Evolutionary conservation across 2,888 invertebrate genomes (phyloP), one percentile per base, ranked within the genome.

Genomic region (Amorpha juglandis): DNA sequence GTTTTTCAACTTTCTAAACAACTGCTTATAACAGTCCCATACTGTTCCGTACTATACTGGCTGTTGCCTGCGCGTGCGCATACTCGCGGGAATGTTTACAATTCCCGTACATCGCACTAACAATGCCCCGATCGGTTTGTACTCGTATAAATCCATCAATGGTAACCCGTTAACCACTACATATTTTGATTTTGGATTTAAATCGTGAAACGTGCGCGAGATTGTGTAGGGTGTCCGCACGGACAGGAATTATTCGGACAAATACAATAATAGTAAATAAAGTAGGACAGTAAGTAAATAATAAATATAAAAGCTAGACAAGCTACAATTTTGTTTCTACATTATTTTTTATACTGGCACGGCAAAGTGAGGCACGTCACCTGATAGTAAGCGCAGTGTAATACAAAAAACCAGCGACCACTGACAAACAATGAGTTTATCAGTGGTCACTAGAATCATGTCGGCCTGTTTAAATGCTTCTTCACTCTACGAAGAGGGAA

Each of bases 141-240:
- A 45, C 45, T 75, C 79, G 72, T 76, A 90, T 92, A 92, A 92
- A 92, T 92, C 92, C 82, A 73, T 92, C 92, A 83, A 69, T 84
- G 75, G 75, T 69, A 69, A 69, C 65, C 73, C 78, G 87, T 90
- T 87, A 89, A 89, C 83, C 90, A 91, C 87, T 91, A 87, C 87
- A 90, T 90, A 89, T 88, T 87, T 89, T 87, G 87, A 85, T 87
- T 80, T 76, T 73, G 79, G 81, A 82, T 82, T 89, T 91, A 90
- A 88, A 90, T 90, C 87, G 88, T 87, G 86, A 77, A 82, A 80
- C 83, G 80, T 84, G 87, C 82, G 88, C 83, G 80, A 69, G 84
- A 81, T 79, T 74, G 72, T 64, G 48, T 80, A 65, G 38, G 73
- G 81, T 82, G 70, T 9, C 78, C 72, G 87, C 70, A 55, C 1